phyloP scores from a whole-genome alignment of 1,140 invertebrate species.

The Ericerus pela region DNA sequence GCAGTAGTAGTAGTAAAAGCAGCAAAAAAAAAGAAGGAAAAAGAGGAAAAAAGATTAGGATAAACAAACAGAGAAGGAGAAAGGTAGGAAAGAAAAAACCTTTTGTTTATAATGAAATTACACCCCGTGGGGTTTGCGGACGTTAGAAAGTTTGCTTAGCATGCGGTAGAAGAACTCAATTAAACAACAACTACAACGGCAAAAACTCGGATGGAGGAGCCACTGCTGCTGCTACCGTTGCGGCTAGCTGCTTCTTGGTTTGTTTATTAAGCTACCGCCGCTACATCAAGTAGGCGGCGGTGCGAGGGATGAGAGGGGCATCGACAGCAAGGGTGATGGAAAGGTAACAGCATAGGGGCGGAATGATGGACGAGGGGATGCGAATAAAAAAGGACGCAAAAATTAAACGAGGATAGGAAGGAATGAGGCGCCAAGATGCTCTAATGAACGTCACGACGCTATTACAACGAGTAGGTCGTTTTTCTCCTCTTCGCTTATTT shows the following conservation, averaged over 20 bases:
- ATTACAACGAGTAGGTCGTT: too few relatives aligned
- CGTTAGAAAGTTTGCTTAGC: slow-evolving; percentile 11
- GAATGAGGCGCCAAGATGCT: slow-evolving; percentile 1
- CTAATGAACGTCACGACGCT: not conserved
- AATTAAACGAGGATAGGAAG: not conserved
- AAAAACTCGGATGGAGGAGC: not conserved
- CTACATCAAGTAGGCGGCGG: too few relatives aligned
- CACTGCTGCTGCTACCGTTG: too few relatives aligned
- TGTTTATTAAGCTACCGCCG: not conserved
- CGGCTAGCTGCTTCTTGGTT: too few relatives aligned
- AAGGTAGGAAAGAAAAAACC: not conserved
- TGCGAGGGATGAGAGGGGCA: too few relatives aligned
- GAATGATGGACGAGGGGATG: not conserved
- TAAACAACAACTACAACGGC: slow-evolving; percentile 3
- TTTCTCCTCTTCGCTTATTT: too few relatives aligned
- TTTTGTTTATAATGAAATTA: slow-evolving; percentile 12
- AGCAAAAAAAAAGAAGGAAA: too few relatives aligned
- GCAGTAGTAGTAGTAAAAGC: too few relatives aligned
- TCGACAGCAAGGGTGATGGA: too few relatives aligned
- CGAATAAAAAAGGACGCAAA: not conserved
- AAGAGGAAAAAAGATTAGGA: too few relatives aligned
- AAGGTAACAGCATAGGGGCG: not conserved
- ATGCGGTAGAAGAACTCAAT: slow-evolving; percentile 11
- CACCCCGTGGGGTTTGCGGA: slow-evolving; percentile 8
- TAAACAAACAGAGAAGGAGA: too few relatives aligned